phyloP scores from a whole-genome alignment of 2,113 vertebrate species.

The Hypomesus transpacificus region DNA sequence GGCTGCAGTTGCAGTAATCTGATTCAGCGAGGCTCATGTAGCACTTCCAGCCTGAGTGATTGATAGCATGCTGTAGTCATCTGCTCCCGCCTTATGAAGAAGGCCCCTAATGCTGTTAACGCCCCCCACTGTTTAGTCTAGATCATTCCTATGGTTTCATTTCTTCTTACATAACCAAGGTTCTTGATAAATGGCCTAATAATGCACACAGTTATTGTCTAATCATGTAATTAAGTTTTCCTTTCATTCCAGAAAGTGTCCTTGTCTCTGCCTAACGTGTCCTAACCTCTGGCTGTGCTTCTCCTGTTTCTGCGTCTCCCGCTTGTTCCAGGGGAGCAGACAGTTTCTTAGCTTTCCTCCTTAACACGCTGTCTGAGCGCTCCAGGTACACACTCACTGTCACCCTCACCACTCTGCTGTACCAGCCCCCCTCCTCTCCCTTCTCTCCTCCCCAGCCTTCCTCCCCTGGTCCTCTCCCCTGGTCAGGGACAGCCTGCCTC shows the following conservation, averaged over 20 bases:
- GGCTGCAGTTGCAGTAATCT: conserved; percentile 50
- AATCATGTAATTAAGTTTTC: conserved; percentile 35
- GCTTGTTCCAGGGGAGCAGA: conserved; percentile 71
- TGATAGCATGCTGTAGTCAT: conserved; percentile 58
- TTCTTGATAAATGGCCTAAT: conserved; percentile 64
- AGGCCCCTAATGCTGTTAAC: conserved; percentile 59
- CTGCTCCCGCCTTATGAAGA: conserved; percentile 65
- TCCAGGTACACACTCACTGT: conserved; percentile 68
- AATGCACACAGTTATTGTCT: conserved; percentile 58
- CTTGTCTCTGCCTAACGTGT: not conserved
- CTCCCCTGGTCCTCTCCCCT: not conserved
- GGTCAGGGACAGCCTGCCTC: not conserved
- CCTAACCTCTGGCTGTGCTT: conserved; percentile 49
- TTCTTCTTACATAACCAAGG: conserved; percentile 53
- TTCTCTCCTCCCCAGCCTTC: not conserved
- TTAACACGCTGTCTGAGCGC: conserved; percentile 67
- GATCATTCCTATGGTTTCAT: conserved; percentile 58
- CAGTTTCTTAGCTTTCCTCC: conserved; percentile 70
- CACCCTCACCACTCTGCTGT: conserved; percentile 37
- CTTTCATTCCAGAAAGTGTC: conserved; percentile 9
- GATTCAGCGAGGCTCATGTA: conserved; percentile 54
- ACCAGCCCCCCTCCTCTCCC: conserved; percentile 10
- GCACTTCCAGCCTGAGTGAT: conserved; percentile 60
- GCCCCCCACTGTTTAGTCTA: conserved; percentile 60
- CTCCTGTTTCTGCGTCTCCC: conserved; percentile 32